Conservation (phyloP, 1,140 invertebrate genomes). For the Temnothorax nylanderi region DNA sequence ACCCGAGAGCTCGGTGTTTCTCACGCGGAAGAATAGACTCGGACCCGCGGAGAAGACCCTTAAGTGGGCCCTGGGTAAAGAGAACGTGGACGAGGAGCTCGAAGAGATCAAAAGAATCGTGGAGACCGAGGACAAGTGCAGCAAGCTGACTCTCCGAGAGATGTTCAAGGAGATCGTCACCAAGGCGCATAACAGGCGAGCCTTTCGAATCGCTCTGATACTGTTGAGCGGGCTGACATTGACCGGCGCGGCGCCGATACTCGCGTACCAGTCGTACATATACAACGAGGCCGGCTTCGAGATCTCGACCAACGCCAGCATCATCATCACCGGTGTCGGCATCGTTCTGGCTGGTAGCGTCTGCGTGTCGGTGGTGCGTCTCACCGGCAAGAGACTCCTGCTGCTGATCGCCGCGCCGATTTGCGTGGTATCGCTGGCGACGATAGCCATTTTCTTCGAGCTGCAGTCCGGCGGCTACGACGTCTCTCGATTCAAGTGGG, state of each 20-base stretch:
- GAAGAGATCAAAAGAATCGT: constrained; percentile 88
- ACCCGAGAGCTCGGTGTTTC: constrained; percentile 85
- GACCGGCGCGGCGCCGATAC: constrained; percentile 93
- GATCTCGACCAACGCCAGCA: constrained; percentile 88
- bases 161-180: constrained; percentile 86
- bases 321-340: constrained; percentile 93
- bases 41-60: constrained; percentile 87
- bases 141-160: constrained; percentile 75
- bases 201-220: constrained; percentile 90
- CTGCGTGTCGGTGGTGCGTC: constrained; percentile 91
- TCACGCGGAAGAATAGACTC: constrained; percentile 81
- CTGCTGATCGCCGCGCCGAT: constrained; percentile 89
- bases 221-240: constrained; percentile 93
- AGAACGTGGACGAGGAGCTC: constrained; percentile 86
- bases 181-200: constrained; percentile 87
- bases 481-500: constrained; percentile 79
- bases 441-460: constrained; percentile 89
- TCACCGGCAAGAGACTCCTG: constrained; percentile 90
- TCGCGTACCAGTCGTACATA: constrained; percentile 93
- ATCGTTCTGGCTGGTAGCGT: constrained; percentile 91
- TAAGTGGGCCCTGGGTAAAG: constrained; percentile 88
- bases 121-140: constrained; percentile 84
- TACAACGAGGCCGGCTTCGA: constrained; percentile 90
- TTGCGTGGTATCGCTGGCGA: constrained; percentile 88
- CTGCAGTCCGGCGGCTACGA: constrained; percentile 84